Evolutionary conservation across 37 sponge, comb jelly and placozoan species (phyloP).

Genomic region (Aphrocallistes beatrix): DNA sequence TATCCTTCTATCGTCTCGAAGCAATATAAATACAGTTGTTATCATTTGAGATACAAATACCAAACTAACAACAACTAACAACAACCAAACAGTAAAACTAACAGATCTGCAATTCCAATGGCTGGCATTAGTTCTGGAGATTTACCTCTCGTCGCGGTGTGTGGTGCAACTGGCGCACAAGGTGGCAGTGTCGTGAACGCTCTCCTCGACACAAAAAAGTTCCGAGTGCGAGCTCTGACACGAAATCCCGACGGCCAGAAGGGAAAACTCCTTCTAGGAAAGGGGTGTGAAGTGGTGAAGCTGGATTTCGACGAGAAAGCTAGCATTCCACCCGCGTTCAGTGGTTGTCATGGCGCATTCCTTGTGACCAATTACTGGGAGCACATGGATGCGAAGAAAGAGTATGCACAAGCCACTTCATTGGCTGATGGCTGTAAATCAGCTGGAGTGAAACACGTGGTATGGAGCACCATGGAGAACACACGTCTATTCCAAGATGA

Average conservation of each 20-base stretch:
- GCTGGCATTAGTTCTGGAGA: not conserved
- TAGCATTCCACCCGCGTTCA: not conserved
- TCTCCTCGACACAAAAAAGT: slow-evolving; percentile 31
- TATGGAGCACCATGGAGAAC: slow-evolving; percentile 51
- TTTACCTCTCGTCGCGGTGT: slow-evolving; percentile 38
- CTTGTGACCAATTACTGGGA: slow-evolving; percentile 55
- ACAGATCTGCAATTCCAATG: too few relatives aligned
- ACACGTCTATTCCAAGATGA: slow-evolving; percentile 21
- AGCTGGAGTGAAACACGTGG: slow-evolving; percentile 51
- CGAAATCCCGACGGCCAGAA: slow-evolving; percentile 50
- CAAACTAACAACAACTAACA: too few relatives aligned
- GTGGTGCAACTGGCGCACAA: slow-evolving; percentile 59
- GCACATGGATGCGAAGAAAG: not conserved
- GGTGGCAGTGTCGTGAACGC: slow-evolving; percentile 39
- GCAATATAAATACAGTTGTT: too few relatives aligned
- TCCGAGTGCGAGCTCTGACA: slow-evolving; percentile 49
- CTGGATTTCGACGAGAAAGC: slow-evolving; percentile 17
- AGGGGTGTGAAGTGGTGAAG: slow-evolving; percentile 37
- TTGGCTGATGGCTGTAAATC: slow-evolving; percentile 36
- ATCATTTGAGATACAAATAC: too few relatives aligned
- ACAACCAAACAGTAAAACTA: too few relatives aligned
- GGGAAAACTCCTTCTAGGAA: slow-evolving; percentile 27
- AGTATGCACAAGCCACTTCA: slow-evolving; percentile 39
- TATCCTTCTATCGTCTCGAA: too few relatives aligned
- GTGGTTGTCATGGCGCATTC: not conserved